Evolutionary conservation across 2,797 vertebrate genomes (phyloP).

Genomic region (Aselliscus stoliczkanus): DNA sequence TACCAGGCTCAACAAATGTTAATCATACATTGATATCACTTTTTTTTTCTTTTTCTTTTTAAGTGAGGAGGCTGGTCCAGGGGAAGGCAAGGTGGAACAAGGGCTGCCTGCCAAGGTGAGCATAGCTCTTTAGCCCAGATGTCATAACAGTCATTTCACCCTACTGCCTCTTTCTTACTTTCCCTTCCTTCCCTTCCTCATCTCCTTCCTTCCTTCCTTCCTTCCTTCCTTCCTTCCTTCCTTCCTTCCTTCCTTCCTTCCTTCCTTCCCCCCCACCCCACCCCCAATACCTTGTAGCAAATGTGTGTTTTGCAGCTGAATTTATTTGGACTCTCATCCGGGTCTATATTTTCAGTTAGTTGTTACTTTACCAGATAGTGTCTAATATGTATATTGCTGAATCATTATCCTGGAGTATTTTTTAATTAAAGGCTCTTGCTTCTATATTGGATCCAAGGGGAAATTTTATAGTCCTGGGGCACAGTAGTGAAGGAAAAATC

Average conservation of each 20-base stretch:
- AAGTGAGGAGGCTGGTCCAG: slow-evolving; percentile 33
- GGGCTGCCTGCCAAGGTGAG: slow-evolving; percentile 76
- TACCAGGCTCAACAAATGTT: not conserved
- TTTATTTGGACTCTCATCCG: not conserved
- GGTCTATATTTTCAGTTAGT: not conserved
- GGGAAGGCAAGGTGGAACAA: slow-evolving; percentile 29
- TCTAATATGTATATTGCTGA: not conserved
- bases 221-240: no score
- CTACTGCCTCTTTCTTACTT: no score
- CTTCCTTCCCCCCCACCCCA: no score
- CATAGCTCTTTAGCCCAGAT: not conserved
- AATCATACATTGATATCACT: not conserved
- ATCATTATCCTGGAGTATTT: not conserved
- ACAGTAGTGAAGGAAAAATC: not conserved
- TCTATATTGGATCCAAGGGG: not conserved
- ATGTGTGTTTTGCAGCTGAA: not conserved
- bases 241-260: accelerated
- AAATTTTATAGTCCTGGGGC: not conserved
- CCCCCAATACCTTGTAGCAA: not conserved
- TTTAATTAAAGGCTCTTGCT: not conserved
- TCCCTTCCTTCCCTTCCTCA: accelerated
- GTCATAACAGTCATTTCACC: not conserved
- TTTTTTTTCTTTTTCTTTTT: not conserved
- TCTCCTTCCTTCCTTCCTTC: no score
- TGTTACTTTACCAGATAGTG: not conserved